Conservation (phyloP, 2,888 invertebrate species). For the Myathropa florea region DNA sequence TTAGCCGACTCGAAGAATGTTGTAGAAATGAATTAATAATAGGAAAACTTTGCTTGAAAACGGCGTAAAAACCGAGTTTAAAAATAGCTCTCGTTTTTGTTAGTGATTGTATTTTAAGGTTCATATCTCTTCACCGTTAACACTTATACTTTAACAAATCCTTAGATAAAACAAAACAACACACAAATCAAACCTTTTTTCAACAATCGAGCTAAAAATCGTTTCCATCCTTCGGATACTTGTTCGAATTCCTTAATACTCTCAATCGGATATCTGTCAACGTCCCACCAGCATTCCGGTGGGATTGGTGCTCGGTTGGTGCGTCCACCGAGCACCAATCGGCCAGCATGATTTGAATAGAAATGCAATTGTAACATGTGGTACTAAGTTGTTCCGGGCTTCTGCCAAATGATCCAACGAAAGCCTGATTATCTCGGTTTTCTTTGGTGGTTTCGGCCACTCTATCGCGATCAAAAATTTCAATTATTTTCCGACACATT, state of each 20-base stretch:
- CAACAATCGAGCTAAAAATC: conserved; percentile 87
- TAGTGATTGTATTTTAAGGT: too few relatives aligned
- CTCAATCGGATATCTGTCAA: conserved; percentile 88
- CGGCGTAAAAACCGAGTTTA: too few relatives aligned
- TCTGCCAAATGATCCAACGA: not conserved
- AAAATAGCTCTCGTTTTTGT: too few relatives aligned
- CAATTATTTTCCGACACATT: conserved; percentile 51
- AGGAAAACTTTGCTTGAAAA: too few relatives aligned
- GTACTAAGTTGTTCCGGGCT: conserved; percentile 75
- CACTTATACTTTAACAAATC: too few relatives aligned
- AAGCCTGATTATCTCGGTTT: conserved; percentile 16
- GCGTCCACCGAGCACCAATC: conserved; percentile 83
- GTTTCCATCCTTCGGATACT: conserved; percentile 89
- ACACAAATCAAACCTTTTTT: conserved; percentile 81
- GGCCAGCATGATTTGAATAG: conserved; percentile 89
- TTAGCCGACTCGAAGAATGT: too few relatives aligned
- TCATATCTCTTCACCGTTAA: too few relatives aligned
- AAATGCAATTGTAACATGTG: conserved; percentile 92
- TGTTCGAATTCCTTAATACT: conserved; percentile 94
- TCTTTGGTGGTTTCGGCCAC: conserved; percentile 27
- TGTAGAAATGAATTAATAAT: too few relatives aligned
- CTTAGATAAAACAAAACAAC: not conserved
- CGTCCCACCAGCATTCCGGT: conserved; percentile 75
- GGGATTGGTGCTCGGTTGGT: conserved; percentile 71
- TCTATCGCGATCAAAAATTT: conserved; percentile 34